phyloP scores from a whole-genome alignment of 2,797 vertebrate species.

The Sylvilagus floridanus region DNA sequence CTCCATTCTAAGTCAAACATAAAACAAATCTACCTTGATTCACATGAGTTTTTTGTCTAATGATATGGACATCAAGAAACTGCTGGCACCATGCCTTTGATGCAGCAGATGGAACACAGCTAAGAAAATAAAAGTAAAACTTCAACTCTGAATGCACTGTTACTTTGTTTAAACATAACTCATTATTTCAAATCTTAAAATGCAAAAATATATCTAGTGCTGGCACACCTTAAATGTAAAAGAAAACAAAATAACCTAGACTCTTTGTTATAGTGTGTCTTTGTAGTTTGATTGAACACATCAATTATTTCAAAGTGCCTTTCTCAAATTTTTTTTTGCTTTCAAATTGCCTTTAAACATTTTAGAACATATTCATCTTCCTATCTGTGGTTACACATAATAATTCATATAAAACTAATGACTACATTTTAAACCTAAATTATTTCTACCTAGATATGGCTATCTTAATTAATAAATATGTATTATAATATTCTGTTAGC shows the following conservation, averaged over 20 bases:
- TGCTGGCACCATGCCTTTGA: conserved; percentile 17
- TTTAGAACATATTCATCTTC: conserved; percentile 13
- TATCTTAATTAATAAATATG: conserved; percentile 24
- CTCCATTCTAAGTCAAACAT: conserved; percentile 58
- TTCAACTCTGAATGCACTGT: conserved; percentile 55
- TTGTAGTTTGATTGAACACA: conserved; percentile 42
- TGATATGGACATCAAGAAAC: conserved; percentile 32
- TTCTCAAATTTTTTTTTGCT: not conserved
- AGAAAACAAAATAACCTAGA: not conserved
- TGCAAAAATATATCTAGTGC: conserved; percentile 4
- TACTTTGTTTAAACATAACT: conserved; percentile 69
- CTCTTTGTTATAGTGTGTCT: not conserved
- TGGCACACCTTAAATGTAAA: not conserved
- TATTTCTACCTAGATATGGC: not conserved
- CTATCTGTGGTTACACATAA: conserved; percentile 37
- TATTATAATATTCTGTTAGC: conserved; percentile 19
- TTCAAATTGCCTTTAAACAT: conserved; percentile 52
- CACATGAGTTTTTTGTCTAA: not conserved
- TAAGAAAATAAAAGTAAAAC: conserved; percentile 65
- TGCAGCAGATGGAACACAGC: conserved; percentile 53
- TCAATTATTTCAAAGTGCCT: conserved; percentile 54
- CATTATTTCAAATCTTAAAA: conserved; percentile 65
- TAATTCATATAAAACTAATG: conserved; percentile 53
- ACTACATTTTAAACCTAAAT: not conserved
- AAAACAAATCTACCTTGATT: conserved; percentile 68